phyloP scores from a whole-genome alignment of 1,140 invertebrate genomes.

The Lamellibrachia luymesi region DNA sequence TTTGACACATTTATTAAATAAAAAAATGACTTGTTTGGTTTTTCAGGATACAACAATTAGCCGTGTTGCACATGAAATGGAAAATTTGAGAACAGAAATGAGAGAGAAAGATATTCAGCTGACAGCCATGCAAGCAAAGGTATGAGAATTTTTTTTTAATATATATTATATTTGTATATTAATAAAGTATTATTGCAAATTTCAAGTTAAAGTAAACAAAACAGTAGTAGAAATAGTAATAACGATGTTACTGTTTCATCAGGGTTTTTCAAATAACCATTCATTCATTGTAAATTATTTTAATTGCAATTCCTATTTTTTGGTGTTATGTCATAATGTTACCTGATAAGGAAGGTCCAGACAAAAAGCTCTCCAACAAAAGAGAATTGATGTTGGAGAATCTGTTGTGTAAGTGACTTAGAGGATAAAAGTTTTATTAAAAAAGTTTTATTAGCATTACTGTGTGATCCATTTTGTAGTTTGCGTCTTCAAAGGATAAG shows the following conservation, averaged over 20 bases:
- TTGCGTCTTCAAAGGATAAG: slow-evolving; percentile 35
- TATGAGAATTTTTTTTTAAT: slow-evolving; percentile 18
- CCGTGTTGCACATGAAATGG: slow-evolving; percentile 53
- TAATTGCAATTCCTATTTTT: too few relatives aligned
- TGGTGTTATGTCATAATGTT: too few relatives aligned
- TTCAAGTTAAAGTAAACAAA: not conserved
- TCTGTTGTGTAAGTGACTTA: too few relatives aligned
- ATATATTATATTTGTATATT: not conserved
- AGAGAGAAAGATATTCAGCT: slow-evolving; percentile 49
- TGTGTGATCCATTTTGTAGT: slow-evolving; percentile 20
- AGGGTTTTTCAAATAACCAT: not conserved
- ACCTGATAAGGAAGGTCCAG: too few relatives aligned
- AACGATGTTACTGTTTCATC: not conserved
- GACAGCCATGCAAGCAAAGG: slow-evolving; percentile 41
- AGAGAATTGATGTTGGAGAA: too few relatives aligned
- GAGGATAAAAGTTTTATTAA: too few relatives aligned
- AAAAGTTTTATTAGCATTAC: too few relatives aligned
- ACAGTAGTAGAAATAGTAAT: not conserved
- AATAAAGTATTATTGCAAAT: not conserved
- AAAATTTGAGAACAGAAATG: slow-evolving; percentile 51
- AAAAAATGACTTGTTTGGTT: not conserved
- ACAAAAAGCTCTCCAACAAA: too few relatives aligned
- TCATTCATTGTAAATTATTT: too few relatives aligned
- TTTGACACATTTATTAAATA: not conserved
- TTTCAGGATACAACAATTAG: slow-evolving; percentile 54